These are phyloP conservation scores for Passer domesticus DNA, from an alignment of 2,113 vertebrate species.

Conservation along the genomic window DNA sequence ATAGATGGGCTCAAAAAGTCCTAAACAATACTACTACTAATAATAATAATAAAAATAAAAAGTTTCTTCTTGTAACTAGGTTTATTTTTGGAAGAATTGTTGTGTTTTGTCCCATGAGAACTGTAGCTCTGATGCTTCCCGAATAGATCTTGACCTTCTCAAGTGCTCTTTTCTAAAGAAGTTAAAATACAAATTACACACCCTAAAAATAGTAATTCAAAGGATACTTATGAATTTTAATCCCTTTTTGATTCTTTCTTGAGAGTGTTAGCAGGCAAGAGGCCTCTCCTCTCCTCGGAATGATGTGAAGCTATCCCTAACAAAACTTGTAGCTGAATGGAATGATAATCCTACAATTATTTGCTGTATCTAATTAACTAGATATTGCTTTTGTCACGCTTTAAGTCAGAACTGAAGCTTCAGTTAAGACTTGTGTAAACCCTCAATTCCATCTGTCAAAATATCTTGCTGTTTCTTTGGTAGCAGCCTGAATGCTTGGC, in stretches of 20 bases:
- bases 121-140: background rate
- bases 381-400: background rate
- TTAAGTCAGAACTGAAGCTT: background rate
- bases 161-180: slow-evolving; percentile 9
- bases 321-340: background rate
- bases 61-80: background rate
- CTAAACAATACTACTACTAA: background rate
- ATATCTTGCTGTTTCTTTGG: background rate
- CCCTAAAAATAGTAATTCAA: slow-evolving; percentile 23
- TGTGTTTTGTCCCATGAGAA: background rate
- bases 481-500: background rate
- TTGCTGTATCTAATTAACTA: background rate
- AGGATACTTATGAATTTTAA: slow-evolving; percentile 3
- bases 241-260: background rate
- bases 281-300: background rate
- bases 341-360: background rate
- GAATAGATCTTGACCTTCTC: slow-evolving; percentile 7
- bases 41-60: background rate
- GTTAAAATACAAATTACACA: background rate
- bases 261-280: background rate
- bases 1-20: background rate
- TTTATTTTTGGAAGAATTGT: slow-evolving; percentile 36
- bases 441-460: background rate
- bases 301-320: background rate
- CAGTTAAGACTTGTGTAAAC: background rate